Conservation (phyloP, 2,888 invertebrate species). For the Lasioglossum pauxillum region DNA sequence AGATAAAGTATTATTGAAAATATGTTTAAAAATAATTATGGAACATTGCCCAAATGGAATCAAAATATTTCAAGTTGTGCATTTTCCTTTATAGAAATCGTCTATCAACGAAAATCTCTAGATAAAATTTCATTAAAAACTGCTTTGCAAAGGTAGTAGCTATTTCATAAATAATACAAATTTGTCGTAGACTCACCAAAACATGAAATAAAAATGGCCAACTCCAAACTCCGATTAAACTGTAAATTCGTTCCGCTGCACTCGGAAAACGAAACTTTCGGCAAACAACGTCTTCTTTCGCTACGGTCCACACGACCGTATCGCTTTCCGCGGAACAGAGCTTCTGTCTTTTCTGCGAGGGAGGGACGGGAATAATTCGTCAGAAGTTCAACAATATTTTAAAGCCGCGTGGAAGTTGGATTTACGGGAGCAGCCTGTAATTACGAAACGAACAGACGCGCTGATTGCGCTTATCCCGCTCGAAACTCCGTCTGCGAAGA, state of each 20-base stretch:
- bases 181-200: background rate
- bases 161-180: background rate
- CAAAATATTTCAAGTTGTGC: background rate
- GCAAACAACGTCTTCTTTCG: background rate
- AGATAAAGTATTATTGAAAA: background rate
- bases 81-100: background rate
- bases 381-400: background rate
- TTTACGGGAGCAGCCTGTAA: constrained; percentile 21
- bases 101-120: background rate
- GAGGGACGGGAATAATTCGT: constrained; percentile 6
- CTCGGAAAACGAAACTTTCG: background rate
- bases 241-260: background rate
- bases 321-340: background rate
- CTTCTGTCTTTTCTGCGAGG: background rate
- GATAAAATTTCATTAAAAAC: background rate
- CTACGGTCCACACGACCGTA: background rate
- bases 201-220: background rate
- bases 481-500: constrained; percentile 17
- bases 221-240: background rate
- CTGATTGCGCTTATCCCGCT: constrained; percentile 46
- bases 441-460: constrained; percentile 28
- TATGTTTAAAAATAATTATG: no score
- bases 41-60: background rate
- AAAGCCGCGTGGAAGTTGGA: constrained; percentile 6
- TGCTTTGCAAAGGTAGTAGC: background rate